Percentiles rank a stretch among this genome's conserved stretches.
These are phyloP conservation scores for Tamandua tetradactyla DNA, from an alignment of 2,797 vertebrate genomes.

Conservation along the genomic window DNA sequence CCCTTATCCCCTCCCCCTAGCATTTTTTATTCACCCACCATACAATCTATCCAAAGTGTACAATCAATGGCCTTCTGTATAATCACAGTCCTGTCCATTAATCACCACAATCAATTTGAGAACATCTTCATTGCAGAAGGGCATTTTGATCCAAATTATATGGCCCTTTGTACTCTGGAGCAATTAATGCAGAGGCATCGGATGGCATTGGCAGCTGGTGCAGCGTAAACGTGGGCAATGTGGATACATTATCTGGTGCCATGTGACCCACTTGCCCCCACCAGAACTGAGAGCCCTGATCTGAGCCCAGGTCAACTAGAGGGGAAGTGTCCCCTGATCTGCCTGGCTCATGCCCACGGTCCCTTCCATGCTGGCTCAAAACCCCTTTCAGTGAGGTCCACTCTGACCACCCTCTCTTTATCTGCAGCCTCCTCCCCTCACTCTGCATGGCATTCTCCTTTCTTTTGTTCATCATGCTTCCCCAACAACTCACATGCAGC, in stretches of 20 bases:
- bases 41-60: too few species aligned
- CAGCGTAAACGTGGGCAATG: not conserved
- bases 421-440: not conserved
- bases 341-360: not conserved
- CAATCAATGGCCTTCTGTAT: too few species aligned
- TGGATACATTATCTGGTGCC: constrained; percentile 70
- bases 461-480: accelerated
- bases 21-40: too few species aligned
- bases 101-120: too few species aligned
- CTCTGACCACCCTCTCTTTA: not conserved
- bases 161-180: constrained; percentile 64
- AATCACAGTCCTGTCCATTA: too few species aligned
- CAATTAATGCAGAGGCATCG: constrained; percentile 79
- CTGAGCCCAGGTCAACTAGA: not conserved
- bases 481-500: not conserved
- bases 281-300: not conserved
- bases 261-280: not conserved
- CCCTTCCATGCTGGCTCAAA: not conserved
- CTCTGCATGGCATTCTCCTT: accelerated
- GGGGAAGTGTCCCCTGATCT: not conserved
- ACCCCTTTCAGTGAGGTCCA: not conserved
- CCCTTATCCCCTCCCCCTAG: too few species aligned
- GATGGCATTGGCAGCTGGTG: constrained; percentile 61
- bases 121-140: too few species aligned
- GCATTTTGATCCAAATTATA: constrained; percentile 81